Evolutionary conservation across 2,113 vertebrate species (phyloP).

Genomic region (Physeter macrocephalus): DNA sequence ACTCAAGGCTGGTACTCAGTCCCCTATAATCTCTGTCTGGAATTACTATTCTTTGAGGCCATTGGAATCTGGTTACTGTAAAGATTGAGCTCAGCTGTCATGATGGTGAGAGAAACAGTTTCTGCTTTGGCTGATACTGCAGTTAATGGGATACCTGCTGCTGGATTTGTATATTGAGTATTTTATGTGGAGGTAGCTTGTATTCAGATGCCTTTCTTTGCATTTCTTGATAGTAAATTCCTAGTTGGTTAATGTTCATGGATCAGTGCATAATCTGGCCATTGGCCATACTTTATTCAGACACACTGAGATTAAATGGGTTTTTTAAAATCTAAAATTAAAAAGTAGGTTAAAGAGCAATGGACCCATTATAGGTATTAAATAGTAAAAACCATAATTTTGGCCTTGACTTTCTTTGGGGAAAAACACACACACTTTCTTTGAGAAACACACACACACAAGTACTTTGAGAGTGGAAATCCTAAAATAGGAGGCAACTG

Average conservation of each 20-base stretch:
- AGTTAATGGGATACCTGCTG: constrained; percentile 57
- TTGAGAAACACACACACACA: not conserved
- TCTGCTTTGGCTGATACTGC: constrained; percentile 45
- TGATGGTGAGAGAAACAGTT: constrained; percentile 22
- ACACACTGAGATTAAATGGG: constrained; percentile 33
- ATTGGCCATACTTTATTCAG: not conserved
- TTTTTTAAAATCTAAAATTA: constrained; percentile 9
- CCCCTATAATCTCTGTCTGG: constrained; percentile 43
- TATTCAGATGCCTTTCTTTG: constrained; percentile 1
- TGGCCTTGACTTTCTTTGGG: not conserved
- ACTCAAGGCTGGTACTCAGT: constrained; percentile 5
- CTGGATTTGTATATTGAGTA: constrained; percentile 49
- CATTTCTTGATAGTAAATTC: constrained; percentile 41
- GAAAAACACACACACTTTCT: not conserved
- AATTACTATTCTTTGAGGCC: constrained; percentile 60
- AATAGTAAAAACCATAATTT: not conserved
- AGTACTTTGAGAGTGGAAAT: constrained; percentile 41
- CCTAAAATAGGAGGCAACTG: constrained; percentile 54
- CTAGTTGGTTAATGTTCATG: constrained; percentile 34
- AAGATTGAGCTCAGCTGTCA: constrained; percentile 45
- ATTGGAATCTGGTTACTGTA: constrained; percentile 47
- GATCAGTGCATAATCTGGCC: constrained; percentile 6
- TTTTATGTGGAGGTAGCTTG: constrained; percentile 13
- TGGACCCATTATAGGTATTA: not conserved
- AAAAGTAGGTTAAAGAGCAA: constrained; percentile 5